A percentile compares a stretch with the other conserved stretches of the same genome.
These are phyloP conservation scores for Caenorhabditis sp. DNA, from an alignment of 2,888 invertebrate genomes.

Conservation along the genomic window DNA sequence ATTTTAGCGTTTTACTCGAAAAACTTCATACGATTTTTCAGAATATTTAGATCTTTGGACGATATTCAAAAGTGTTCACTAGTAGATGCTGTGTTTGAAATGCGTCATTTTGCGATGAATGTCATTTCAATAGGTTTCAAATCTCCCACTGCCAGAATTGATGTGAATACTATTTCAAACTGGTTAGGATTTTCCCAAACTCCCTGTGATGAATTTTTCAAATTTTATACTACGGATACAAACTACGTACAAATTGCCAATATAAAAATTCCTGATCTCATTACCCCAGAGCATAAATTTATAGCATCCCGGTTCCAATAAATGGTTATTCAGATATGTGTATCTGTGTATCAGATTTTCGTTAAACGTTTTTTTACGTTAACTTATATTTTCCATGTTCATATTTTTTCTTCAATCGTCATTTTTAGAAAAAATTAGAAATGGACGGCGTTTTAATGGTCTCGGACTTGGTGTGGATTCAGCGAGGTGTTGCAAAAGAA, in stretches of 20 bases:
- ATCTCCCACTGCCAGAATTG: conserved; percentile 15
- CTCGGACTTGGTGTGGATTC: conserved; percentile 61
- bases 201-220: background rate
- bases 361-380: background rate
- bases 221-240: background rate
- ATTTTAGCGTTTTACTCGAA: conserved; percentile 16
- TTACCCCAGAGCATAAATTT: background rate
- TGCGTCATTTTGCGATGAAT: conserved; percentile 27
- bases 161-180: conserved; percentile 7
- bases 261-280: background rate
- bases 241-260: background rate
- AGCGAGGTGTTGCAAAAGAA: conserved; percentile 60
- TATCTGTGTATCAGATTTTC: background rate
- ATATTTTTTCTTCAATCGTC: background rate
- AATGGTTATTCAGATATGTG: background rate
- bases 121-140: conserved; percentile 35
- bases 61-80: conserved; percentile 11
- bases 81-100: conserved; percentile 15
- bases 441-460: conserved; percentile 56
- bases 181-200: conserved; percentile 24
- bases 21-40: conserved; percentile 34
- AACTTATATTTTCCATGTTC: background rate
- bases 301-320: background rate
- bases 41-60: conserved; percentile 7
- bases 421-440: background rate